Evolutionary conservation across 2,888 invertebrate genomes (phyloP), one percentile per base, ranked within the genome.

Genomic region (Rhorus exstirpatorius): DNA sequence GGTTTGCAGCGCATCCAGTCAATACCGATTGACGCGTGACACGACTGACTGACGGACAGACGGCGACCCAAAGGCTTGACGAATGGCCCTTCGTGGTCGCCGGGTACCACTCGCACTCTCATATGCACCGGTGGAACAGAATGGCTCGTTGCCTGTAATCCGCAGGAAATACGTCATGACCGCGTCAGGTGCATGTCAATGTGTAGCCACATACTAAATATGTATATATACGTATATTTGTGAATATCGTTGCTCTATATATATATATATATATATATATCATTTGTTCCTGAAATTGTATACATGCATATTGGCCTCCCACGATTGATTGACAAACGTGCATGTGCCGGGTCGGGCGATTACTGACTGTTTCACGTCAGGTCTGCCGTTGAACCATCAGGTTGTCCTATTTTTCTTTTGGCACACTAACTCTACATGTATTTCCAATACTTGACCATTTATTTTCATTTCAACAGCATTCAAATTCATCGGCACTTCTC

Each of bases 21-120:
- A 85, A 86, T 84, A 79, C 70, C 88, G 89, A 90, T 88, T 88
- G 89, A 90, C 88, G 88, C 85, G 81, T 89, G 89, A 89, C 89
- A 86, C 86, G 87, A 84, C 84, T 86, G 88, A 87, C 86, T 85
- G 89, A 89, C 87, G 87, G 87, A 88, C 87, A 87, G 87, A 87
- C 89, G 89, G 89, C 85, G 89, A 89, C 89, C 88, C 86, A 87
- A 88, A 87, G 87, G 88, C 86, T 88, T 91, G 91, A 90, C 91
- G 88, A 86, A 91, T 90, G 90, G 90, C 85, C 87, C 90, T 90
- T 85, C 85, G 85, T 63, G 83, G 86, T 81, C 31, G 67, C 24
- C 74, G 74, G 60, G 51, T 81, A 67, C 67, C 60, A 44, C 72
- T 81, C 78, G 26, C 81, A 53, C 41, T 53, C 53, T 65, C 79